Evolutionary conservation across 2,888 invertebrate species (phyloP).

Genomic region (Polydrusus cervinus): DNA sequence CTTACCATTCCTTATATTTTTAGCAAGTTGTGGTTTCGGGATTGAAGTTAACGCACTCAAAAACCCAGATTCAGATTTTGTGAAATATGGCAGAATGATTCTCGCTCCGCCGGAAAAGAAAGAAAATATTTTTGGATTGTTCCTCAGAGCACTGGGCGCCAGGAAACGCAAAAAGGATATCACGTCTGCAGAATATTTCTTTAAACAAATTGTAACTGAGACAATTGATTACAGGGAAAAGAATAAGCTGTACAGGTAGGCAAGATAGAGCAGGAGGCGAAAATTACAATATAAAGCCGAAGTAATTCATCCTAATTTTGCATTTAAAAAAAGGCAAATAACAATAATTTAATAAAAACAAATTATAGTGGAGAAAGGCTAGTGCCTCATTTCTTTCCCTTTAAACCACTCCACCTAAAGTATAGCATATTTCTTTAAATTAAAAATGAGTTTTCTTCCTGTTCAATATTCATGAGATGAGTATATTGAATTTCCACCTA

Average conservation of each 20-base stretch:
- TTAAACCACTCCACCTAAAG: no score
- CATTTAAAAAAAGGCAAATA: no score
- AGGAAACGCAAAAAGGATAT: slow-evolving; percentile 9
- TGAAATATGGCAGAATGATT: slow-evolving; percentile 53
- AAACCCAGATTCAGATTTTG: slow-evolving; percentile 72
- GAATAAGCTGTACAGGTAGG: slow-evolving; percentile 66
- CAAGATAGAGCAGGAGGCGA: no score
- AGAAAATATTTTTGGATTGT: neutral
- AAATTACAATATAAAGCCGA: no score
- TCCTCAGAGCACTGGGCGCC: neutral
- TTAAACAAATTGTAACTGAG: slow-evolving; percentile 68
- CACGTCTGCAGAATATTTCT: slow-evolving; percentile 65
- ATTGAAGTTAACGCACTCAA: slow-evolving; percentile 74
- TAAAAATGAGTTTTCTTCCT: no score
- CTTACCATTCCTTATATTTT: neutral
- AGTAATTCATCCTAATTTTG: no score
- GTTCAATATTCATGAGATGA: no score
- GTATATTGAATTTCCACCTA: no score
- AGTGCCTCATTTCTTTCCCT: no score
- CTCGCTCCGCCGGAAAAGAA: slow-evolving; percentile 30
- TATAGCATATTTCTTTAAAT: no score
- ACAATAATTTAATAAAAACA: no score
- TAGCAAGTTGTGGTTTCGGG: slow-evolving; percentile 72
- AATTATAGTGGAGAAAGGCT: no score
- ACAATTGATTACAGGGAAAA: slow-evolving; percentile 71